Base-by-base conservation (phyloP, 2,113 vertebrate genomes). In the Xenopus tropicalis region DNA sequence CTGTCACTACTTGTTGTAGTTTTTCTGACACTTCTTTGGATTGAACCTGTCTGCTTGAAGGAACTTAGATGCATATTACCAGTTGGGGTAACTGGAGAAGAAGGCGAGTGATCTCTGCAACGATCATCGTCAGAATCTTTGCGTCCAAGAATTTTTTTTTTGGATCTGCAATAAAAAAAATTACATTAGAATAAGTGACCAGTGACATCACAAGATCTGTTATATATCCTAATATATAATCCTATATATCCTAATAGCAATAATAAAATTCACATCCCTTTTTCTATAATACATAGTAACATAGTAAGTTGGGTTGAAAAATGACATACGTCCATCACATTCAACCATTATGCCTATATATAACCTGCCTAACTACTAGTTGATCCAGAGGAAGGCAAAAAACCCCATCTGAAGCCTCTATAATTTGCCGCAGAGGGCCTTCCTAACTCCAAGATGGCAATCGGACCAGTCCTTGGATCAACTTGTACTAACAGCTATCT, bases 1-100 rank as follows among this genome's bases (percentile, higher is more conserved):
- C 87, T 94, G 90, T 99, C 97, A 0, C 94, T 99, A 92, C 96
- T 98, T 85, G 97, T 98, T 82, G 89, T 90, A 25, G 95, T 95
- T 83, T 94, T 98, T 13, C 95, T 95, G 29, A 98, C 46, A 19
- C 86, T 94, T 37, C 96, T 91, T 88, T 98, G 97, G 80, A 98
- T 96, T 1, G 95, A 95, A 23, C 96, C 87, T 0, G 88, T 63
- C 23, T 94, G 97, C 48, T 93, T 93, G 9, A 92, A 82, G 13
- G 92, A 87, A 62, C 74, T 65, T 63, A 84, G 57, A 66, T 76
- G 86, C 1, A 95, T 93, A 68, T 86, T 79, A 11, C 81, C 76
- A 0, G 94, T 96, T 22, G 96, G 96, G 10, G 96, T 98, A 79
- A 88, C 83, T 0, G 96, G 96, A 0, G 97, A 94, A 0, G 96